Evolutionary conservation across 1,140 invertebrate species (phyloP).

Genomic region (Pachypeltis micranthus): DNA sequence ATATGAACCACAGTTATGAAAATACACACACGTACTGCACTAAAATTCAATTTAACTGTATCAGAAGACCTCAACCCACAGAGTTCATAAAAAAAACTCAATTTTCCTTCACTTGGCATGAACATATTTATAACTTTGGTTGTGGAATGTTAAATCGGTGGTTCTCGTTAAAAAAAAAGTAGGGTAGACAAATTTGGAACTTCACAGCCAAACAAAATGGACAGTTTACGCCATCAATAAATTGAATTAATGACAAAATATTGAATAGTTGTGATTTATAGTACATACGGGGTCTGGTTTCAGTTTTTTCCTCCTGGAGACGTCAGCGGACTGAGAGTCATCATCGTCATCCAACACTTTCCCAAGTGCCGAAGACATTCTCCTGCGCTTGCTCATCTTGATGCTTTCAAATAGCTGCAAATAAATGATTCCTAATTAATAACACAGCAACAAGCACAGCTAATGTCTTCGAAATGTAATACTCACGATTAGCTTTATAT

Average conservation of each 20-base stretch:
- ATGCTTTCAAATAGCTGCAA: too few relatives aligned
- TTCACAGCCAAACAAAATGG: too few relatives aligned
- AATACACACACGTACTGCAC: background rate
- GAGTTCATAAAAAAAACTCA: background rate
- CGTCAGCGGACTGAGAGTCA: conserved; percentile 34
- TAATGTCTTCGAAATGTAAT: background rate
- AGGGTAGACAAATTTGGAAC: background rate
- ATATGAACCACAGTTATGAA: background rate
- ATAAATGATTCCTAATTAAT: too few relatives aligned
- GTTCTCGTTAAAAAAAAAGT: background rate
- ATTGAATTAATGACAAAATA: background rate
- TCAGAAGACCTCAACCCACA: background rate
- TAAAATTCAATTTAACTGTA: background rate
- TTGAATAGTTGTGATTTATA: background rate
- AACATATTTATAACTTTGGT: background rate
- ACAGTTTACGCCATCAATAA: background rate
- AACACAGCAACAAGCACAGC: too few relatives aligned
- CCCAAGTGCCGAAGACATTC: conserved; percentile 56
- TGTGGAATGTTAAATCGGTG: background rate
- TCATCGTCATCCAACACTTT: conserved; percentile 45
- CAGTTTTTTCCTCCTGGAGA: conserved; percentile 38
- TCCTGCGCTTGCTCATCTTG: conserved; percentile 50
- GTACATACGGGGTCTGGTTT: conserved; percentile 5
- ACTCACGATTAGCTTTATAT: background rate
- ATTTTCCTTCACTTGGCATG: background rate